These are phyloP conservation scores for Smittia sp. DNA, from an alignment of 2,888 invertebrate genomes.

Conservation along the genomic window DNA sequence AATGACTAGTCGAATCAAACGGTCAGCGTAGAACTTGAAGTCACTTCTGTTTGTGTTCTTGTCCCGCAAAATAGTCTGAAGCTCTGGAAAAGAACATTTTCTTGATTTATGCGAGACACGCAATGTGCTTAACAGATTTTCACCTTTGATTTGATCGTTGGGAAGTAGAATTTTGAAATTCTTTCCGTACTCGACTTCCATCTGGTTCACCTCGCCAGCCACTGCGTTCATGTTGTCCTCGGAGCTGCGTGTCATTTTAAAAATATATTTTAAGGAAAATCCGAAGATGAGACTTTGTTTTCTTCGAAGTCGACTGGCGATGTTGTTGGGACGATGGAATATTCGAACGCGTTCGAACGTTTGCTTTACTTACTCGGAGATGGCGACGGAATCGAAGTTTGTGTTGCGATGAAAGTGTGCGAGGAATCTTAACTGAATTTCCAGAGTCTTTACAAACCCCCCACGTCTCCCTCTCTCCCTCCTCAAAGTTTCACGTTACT, in stretches of 20 bases:
- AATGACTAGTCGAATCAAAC: slow-evolving; percentile 93
- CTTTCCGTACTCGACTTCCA: slow-evolving; percentile 47
- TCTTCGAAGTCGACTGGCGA: no score
- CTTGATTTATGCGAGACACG: not conserved
- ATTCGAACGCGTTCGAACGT: no score
- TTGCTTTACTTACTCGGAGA: no score
- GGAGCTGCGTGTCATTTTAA: slow-evolving; percentile 26
- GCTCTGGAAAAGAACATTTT: slow-evolving; percentile 55
- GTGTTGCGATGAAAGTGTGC: no score
- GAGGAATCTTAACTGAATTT: no score
- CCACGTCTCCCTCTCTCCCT: no score
- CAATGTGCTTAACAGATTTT: not conserved
- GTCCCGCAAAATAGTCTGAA: slow-evolving; percentile 83
- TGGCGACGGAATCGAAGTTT: no score
- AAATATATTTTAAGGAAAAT: no score
- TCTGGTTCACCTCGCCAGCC: not conserved
- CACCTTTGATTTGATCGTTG: slow-evolving; percentile 49
- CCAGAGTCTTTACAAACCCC: no score
- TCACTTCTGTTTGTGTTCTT: slow-evolving; percentile 88
- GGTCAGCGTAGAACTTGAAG: slow-evolving; percentile 98
- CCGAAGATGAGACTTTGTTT: no score
- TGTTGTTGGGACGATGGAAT: no score
- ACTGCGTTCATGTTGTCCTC: slow-evolving; percentile 31
- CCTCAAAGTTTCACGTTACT: no score
- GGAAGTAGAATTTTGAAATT: slow-evolving; percentile 51